Percentiles rank a stretch among this genome's conserved stretches.
Evolutionary conservation across 1,140 invertebrate genomes (phyloP).

Genomic region (Cydia splendana): DNA sequence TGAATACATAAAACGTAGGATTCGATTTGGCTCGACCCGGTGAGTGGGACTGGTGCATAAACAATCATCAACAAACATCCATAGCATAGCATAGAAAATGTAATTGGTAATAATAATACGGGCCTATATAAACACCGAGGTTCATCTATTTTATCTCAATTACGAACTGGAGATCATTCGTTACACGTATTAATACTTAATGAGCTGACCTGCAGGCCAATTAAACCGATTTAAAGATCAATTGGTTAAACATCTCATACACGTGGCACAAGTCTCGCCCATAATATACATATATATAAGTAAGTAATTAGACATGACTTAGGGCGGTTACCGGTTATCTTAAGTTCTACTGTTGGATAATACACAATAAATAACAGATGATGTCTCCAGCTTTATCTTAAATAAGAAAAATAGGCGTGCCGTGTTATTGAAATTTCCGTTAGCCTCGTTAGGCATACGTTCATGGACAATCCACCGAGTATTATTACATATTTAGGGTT

Average conservation of each 20-base stretch:
- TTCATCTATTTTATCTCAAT: constrained; percentile 3
- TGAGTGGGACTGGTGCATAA: too few relatives aligned
- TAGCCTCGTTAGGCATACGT: background rate
- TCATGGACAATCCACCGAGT: background rate
- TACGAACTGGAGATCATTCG: background rate
- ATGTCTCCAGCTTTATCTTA: too few relatives aligned
- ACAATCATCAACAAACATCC: too few relatives aligned
- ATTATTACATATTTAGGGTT: background rate
- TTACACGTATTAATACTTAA: background rate
- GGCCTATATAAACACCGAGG: background rate
- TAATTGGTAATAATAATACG: background rate
- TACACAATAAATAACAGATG: background rate
- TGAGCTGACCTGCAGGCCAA: background rate
- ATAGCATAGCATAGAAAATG: background rate
- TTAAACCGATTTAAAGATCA: background rate
- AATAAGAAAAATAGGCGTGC: too few relatives aligned
- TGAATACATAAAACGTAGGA: too few relatives aligned
- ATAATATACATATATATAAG: background rate
- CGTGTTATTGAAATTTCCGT: too few relatives aligned
- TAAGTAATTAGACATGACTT: background rate
- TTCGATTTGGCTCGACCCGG: too few relatives aligned
- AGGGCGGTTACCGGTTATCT: background rate
- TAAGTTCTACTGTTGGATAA: background rate
- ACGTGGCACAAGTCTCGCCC: background rate
- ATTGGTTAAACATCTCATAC: background rate